A percentile compares a stretch with the other conserved stretches of the same genome.
Evolutionary conservation across 2,888 invertebrate species (phyloP).

Genomic region (Boloria selene): DNA sequence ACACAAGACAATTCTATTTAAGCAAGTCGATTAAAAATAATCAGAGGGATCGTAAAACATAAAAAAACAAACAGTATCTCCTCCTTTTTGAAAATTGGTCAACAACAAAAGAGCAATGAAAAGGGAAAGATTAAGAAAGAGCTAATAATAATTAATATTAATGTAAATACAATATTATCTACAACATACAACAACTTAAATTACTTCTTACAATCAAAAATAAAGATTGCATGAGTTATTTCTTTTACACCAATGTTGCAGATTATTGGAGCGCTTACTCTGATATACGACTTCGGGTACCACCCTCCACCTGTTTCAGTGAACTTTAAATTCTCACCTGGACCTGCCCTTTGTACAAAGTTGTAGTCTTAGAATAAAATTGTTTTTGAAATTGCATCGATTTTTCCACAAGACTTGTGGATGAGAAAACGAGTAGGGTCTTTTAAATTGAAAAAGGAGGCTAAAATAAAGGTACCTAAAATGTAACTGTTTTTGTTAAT

Average conservation of each 20-base stretch:
- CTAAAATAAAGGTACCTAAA: too few species aligned
- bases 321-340: slow-evolving; percentile 79
- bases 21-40: too few species aligned
- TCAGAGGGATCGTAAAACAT: too few species aligned
- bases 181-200: background rate
- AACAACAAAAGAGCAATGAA: too few species aligned
- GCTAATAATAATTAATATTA: too few species aligned
- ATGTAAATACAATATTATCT: background rate
- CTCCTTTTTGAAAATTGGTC: too few species aligned
- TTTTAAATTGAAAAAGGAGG: too few species aligned
- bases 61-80: too few species aligned
- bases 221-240: slow-evolving; percentile 23
- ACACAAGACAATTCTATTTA: too few species aligned
- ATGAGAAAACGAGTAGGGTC: too few species aligned
- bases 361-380: slow-evolving; percentile 54
- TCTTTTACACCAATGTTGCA: slow-evolving; percentile 51
- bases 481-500: too few species aligned
- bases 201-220: background rate
- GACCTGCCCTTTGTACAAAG: slow-evolving; percentile 72
- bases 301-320: slow-evolving; percentile 74
- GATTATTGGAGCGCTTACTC: slow-evolving; percentile 66
- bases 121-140: too few species aligned
- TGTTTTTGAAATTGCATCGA: slow-evolving; percentile 14
- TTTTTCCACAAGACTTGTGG: slow-evolving; percentile 5
- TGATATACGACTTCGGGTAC: slow-evolving; percentile 68